Percentiles rank a stretch among this genome's conserved stretches.
Conservation (phyloP, 2,113 vertebrate genomes). For the Otocyon megalotis region DNA sequence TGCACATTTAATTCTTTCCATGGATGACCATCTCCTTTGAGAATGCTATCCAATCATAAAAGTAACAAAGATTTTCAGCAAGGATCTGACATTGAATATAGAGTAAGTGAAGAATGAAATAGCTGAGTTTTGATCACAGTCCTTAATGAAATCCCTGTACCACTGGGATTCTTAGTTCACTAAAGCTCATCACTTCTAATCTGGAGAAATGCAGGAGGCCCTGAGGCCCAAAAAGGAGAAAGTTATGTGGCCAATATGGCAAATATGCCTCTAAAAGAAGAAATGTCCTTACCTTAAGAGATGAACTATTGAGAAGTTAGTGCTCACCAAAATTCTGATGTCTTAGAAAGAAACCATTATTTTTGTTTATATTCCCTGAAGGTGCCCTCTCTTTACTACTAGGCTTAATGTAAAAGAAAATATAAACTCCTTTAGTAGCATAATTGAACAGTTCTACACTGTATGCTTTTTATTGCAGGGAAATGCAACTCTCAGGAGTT, state of each 20-base stretch:
- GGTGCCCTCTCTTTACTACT: not conserved
- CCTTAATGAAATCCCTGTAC: conserved; percentile 73
- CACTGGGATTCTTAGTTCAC: conserved; percentile 69
- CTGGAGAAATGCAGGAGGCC: conserved; percentile 53
- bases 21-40: conserved; percentile 62
- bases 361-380: conserved; percentile 35
- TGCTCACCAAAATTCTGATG: conserved; percentile 27
- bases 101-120: conserved; percentile 62
- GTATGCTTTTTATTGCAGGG: not conserved
- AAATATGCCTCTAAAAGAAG: conserved; percentile 29
- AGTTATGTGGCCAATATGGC: conserved; percentile 16
- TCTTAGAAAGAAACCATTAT: conserved; percentile 3
- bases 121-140: conserved; percentile 67
- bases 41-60: conserved; percentile 75
- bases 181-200: conserved; percentile 76
- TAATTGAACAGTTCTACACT: conserved; percentile 1
- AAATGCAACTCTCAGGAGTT: not conserved
- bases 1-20: conserved; percentile 77
- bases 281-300: not conserved
- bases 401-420: conserved; percentile 41
- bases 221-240: conserved; percentile 61
- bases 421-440: not conserved
- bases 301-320: not conserved
- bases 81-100: conserved; percentile 62
- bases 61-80: conserved; percentile 71